phyloP scores from a whole-genome alignment of 2,113 vertebrate species.

The Cepphus grylle region DNA sequence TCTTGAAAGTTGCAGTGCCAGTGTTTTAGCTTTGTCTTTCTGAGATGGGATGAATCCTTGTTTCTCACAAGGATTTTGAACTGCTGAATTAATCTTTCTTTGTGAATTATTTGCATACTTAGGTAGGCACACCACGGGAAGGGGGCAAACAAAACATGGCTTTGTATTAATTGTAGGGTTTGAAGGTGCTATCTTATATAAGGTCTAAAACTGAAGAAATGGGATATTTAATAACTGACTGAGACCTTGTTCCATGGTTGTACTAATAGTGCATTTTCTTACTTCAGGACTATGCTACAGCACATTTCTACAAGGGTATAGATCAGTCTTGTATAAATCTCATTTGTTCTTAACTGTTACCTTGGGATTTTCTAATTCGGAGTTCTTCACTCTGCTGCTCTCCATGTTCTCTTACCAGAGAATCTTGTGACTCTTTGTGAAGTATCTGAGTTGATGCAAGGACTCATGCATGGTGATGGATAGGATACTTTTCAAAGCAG shows the following conservation, averaged over 20 bases:
- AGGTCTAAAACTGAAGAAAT: not conserved
- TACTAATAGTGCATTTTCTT: not conserved
- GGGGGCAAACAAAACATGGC: not conserved
- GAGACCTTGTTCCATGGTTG: not conserved
- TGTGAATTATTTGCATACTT: not conserved
- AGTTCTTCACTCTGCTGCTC: not conserved
- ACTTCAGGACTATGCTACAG: not conserved
- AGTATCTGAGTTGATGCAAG: not conserved
- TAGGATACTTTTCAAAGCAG: not conserved
- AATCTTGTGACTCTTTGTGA: not conserved
- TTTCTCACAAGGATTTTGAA: not conserved
- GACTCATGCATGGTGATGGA: not conserved
- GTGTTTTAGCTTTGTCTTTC: not conserved
- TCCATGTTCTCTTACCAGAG: not conserved
- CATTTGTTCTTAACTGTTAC: not conserved
- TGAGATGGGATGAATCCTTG: not conserved
- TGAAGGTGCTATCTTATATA: not conserved
- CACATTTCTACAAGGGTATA: not conserved
- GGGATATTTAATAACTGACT: not conserved
- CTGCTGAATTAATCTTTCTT: not conserved
- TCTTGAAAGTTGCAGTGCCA: not conserved
- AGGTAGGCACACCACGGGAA: not conserved
- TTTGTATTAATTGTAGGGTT: not conserved
- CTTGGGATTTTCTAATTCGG: not conserved
- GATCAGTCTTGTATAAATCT: not conserved